phyloP scores from a whole-genome alignment of 1,140 invertebrate genomes.

The Plectus sambesii region DNA sequence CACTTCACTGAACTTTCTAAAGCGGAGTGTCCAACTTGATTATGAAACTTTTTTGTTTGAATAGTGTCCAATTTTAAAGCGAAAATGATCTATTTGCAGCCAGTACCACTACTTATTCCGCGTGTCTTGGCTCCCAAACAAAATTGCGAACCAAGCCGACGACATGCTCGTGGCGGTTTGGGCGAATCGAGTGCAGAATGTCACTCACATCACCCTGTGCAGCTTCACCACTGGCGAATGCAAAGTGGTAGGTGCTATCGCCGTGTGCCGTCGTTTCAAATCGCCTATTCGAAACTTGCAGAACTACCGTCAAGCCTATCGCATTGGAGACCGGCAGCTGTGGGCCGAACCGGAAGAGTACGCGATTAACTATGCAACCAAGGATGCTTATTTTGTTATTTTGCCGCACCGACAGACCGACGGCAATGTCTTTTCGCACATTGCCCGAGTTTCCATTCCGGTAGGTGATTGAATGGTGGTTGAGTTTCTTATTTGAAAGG shows the following conservation, averaged over 20 bases:
- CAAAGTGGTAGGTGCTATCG: conserved; percentile 12
- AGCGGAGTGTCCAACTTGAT: conserved; percentile 7
- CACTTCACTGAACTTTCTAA: conserved; percentile 2
- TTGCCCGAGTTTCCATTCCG: conserved; percentile 13
- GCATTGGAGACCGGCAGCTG: conserved; percentile 11
- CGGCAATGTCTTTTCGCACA: conserved; percentile 21
- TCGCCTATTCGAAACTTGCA: background rate
- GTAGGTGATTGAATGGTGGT: conserved; percentile 15
- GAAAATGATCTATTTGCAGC: conserved; percentile 11
- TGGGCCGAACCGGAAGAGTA: conserved; percentile 25
- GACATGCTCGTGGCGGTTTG: conserved; percentile 35
- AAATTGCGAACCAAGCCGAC: conserved; percentile 20
- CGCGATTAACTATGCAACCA: background rate
- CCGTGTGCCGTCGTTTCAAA: conserved; percentile 1
- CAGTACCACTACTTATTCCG: conserved; percentile 31
- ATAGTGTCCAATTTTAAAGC: conserved; percentile 19
- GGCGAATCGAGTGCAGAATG: conserved; percentile 36
- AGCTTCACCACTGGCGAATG: conserved; percentile 19
- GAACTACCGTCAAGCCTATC: conserved; percentile 12
- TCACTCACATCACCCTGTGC: conserved; percentile 20
- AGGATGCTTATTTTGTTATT: conserved; percentile 24
- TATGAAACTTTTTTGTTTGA: conserved; percentile 12
- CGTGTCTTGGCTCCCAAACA: conserved; percentile 27
- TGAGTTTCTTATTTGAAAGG: too few relatives aligned
- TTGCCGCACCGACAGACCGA: conserved; percentile 11